Evolutionary conservation across 1,140 invertebrate genomes (phyloP).

Genomic region (Panonychus citri): DNA sequence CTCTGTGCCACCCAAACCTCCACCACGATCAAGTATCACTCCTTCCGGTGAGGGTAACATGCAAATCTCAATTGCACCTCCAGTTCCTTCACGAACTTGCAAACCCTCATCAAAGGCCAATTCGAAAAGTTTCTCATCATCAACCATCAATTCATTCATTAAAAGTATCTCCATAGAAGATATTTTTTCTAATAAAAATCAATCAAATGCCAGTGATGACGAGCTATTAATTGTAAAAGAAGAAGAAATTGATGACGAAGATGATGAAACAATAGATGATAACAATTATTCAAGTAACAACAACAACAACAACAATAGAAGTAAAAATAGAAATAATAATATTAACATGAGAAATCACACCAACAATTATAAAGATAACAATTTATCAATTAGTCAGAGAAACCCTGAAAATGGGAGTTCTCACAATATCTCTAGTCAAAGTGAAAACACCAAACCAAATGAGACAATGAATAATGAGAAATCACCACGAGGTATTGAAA

Average conservation of each 20-base stretch:
- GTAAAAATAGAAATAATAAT: background rate
- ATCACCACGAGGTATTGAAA: background rate
- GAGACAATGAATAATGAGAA: background rate
- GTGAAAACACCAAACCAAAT: background rate
- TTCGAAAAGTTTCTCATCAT: background rate
- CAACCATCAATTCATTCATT: background rate
- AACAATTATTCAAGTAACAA: too few relatives aligned
- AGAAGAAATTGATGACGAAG: background rate
- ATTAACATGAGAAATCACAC: background rate
- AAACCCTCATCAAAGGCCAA: background rate
- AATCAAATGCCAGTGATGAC: background rate
- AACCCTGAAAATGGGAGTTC: too few relatives aligned
- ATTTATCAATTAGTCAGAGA: too few relatives aligned
- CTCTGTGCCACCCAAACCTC: background rate
- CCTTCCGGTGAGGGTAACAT: background rate
- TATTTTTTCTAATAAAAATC: background rate
- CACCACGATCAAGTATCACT: background rate
- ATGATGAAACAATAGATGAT: background rate
- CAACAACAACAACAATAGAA: too few relatives aligned
- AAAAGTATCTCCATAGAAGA: background rate
- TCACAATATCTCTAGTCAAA: background rate
- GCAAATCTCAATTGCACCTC: background rate
- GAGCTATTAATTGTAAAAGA: background rate
- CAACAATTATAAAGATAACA: too few relatives aligned
- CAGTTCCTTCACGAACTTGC: background rate